Evolutionary conservation across 2,797 vertebrate species (phyloP), one percentile per base, ranked within the genome.

Genomic region (Sparidentex hasta): DNA sequence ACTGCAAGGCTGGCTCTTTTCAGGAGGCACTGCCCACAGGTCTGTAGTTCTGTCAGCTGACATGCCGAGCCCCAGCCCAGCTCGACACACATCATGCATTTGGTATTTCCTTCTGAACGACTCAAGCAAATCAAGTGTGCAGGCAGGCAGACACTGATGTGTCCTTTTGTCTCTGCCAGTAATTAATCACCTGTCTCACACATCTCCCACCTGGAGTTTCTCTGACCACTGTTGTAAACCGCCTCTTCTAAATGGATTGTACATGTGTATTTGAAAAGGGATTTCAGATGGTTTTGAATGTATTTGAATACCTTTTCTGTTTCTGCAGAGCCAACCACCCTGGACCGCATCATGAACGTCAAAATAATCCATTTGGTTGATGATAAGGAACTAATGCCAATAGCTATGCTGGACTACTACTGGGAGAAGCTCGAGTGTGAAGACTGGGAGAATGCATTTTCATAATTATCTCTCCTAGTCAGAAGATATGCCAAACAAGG

Each of bases 311-410:
- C 5, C 2, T 51, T 58, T 54, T 54, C 51, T 80, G 43, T 71
- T 76, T 29, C 3, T 65, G 14, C 82, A 95, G 94, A 75, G n/a
- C 17, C 73, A 59, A 47, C 41, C 4, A 47, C 0, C 11, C 64
- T 85, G 47, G 64, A 62, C n/a, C 58, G 17, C 54, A 87, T 96
- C 44, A 94, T 94, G 88, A 93, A 93, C 17, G 92, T 97, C 85
- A 86, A 65, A 64, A 94, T 93, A n/a, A 80, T 95, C 83, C 76
- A 91, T 58, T 46, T 96, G 75, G 88, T 95, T 65, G 68, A 56
- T 4, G 84, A 96, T 71, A 94, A 96, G 27, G 97, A 98, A 81
- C 90, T 97, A 74, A 80, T 97, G 12, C 96, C 97, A 0, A 93
- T 84, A 17, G 81, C 93, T 54, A 2, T 93, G 33, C 95, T 96